Conservation (phyloP, 2,888 invertebrate species). For the Atrina japonica region DNA sequence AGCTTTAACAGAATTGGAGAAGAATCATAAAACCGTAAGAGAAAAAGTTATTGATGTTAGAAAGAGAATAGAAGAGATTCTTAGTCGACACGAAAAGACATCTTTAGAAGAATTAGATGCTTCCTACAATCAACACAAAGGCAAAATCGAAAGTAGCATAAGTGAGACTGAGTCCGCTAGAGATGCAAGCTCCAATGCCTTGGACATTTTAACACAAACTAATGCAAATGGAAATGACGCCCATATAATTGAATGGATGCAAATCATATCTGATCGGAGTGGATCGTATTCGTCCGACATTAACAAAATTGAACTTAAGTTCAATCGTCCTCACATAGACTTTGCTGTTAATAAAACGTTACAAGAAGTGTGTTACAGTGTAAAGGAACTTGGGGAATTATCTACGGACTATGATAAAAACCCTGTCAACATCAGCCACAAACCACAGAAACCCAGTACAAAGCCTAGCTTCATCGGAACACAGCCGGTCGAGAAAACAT, state of each 20-base stretch:
- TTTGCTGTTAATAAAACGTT: no score
- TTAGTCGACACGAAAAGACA: conserved; percentile 52
- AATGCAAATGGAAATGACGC: conserved; percentile 50
- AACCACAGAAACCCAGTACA: no score
- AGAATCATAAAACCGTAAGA: conserved; percentile 39
- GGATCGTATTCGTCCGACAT: conserved; percentile 48
- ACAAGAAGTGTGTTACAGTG: no score
- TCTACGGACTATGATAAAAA: no score
- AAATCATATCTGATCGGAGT: conserved; percentile 38
- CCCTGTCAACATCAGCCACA: no score
- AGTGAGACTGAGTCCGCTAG: conserved; percentile 51
- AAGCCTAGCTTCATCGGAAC: no score
- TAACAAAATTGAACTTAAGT: conserved; percentile 32
- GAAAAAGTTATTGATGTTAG: conserved; percentile 48
- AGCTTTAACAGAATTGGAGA: conserved; percentile 42
- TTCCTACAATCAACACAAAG: conserved; percentile 46
- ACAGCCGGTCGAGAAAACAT: no score
- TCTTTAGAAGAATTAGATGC: conserved; percentile 47
- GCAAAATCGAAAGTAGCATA: conserved; percentile 43
- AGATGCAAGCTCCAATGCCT: conserved; percentile 49
- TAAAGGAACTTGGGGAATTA: no score
- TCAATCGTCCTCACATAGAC: no score
- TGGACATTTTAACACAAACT: conserved; percentile 40
- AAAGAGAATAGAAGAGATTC: conserved; percentile 51
- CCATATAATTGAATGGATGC: conserved; percentile 49